These are phyloP conservation scores for Drosophila cognata DNA, from an alignment of 2,888 invertebrate genomes.

Conservation along the genomic window DNA sequence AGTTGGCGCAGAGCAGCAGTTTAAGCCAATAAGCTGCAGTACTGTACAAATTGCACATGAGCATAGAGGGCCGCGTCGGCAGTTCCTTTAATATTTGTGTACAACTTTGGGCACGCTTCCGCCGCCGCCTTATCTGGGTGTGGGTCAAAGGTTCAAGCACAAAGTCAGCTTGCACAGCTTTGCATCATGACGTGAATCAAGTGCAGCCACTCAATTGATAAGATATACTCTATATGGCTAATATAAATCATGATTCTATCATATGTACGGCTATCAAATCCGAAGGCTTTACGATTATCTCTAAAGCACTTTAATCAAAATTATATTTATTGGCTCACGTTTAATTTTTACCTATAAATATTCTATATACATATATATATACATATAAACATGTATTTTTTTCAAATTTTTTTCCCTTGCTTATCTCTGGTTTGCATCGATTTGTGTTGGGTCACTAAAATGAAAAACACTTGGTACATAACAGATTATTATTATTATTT, in stretches of 20 bases:
- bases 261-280: constrained; percentile 27
- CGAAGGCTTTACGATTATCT: constrained; percentile 47
- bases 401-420: not conserved
- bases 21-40: constrained; percentile 52
- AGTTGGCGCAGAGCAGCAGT: constrained; percentile 39
- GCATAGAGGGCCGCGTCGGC: constrained; percentile 30
- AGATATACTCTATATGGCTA: constrained; percentile 33
- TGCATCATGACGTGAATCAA: constrained; percentile 18
- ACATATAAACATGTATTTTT: not conserved
- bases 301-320: constrained; percentile 12
- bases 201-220: constrained; percentile 49
- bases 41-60: not conserved
- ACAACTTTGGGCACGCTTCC: constrained; percentile 49
- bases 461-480: not conserved
- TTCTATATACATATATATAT: not conserved
- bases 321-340: constrained; percentile 7
- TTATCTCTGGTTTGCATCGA: constrained; percentile 21
- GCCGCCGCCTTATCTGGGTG: constrained; percentile 27
- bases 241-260: constrained; percentile 64
- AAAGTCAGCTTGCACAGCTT: not conserved
- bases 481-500: not conserved
- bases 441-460: constrained; percentile 16
- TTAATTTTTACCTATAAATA: constrained; percentile 1
- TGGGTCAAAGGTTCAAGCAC: constrained; percentile 50
- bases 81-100: constrained; percentile 55